These are phyloP conservation scores for Cossypha heuglini DNA, from an alignment of 2,797 vertebrate species.

Conservation along the genomic window DNA sequence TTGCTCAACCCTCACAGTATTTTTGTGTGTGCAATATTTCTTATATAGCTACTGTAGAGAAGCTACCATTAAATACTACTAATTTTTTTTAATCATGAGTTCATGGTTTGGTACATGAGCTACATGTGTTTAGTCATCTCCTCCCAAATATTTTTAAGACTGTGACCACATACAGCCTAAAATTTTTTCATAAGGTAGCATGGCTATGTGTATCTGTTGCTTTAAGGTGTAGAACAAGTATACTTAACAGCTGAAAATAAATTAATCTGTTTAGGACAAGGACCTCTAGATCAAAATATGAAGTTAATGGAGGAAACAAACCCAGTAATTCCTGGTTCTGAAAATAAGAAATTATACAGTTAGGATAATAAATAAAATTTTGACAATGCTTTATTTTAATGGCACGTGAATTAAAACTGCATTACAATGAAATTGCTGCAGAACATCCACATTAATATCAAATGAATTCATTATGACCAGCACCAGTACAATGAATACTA, in stretches of 20 bases:
- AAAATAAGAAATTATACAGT: slow-evolving; percentile 60
- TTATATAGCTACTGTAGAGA: neutral
- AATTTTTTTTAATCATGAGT: fast-evolving
- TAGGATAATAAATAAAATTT: slow-evolving; percentile 75
- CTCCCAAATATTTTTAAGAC: neutral
- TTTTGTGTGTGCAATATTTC: neutral
- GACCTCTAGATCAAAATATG: neutral
- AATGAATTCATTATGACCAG: slow-evolving; percentile 81
- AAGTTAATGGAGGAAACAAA: neutral
- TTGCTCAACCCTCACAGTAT: neutral
- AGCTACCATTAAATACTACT: neutral
- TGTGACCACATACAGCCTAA: neutral
- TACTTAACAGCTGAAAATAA: neutral
- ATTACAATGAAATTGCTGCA: slow-evolving; percentile 76
- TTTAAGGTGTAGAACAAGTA: neutral
- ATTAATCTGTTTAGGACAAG: neutral
- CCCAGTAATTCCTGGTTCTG: neutral
- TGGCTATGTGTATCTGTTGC: neutral
- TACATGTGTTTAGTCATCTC: neutral
- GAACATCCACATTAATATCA: slow-evolving; percentile 78
- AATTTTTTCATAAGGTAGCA: neutral
- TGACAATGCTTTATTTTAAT: slow-evolving; percentile 72
- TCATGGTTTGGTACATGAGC: neutral
- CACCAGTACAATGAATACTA: slow-evolving; percentile 75
- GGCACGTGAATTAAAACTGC: slow-evolving; percentile 75